Percentiles rank a stretch among this genome's conserved stretches.
Conservation (phyloP, 1,140 invertebrate genomes). For the Brachionus rubens region DNA sequence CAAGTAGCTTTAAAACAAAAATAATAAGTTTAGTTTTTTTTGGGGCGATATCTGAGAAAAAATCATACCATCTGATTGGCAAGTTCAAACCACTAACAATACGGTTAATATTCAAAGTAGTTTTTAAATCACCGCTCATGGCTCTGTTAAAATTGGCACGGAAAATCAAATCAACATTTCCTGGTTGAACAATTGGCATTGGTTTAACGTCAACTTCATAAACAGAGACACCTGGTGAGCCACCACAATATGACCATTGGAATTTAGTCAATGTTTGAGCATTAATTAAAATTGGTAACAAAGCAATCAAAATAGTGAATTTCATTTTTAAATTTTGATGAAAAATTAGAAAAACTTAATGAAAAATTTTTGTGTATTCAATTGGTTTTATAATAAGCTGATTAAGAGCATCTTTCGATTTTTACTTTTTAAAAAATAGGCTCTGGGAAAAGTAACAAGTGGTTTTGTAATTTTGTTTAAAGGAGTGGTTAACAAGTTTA, state of each 20-base stretch:
- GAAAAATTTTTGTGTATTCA: too few species aligned
- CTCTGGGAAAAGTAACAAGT: not conserved
- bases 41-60: not conserved
- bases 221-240: not conserved
- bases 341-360: not conserved
- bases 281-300: not conserved
- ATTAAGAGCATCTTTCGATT: not conserved
- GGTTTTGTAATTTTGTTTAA: too few species aligned
- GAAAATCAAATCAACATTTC: not conserved
- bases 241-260: slow-evolving; percentile 33
- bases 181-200: slow-evolving; percentile 45
- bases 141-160: slow-evolving; percentile 2
- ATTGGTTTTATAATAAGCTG: too few species aligned
- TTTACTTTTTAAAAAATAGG: not conserved
- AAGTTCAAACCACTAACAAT: slow-evolving; percentile 27
- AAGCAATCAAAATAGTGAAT: slow-evolving; percentile 10
- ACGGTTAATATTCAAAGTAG: not conserved
- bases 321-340: slow-evolving; percentile 16
- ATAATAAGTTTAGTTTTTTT: not conserved
- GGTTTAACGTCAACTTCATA: slow-evolving; percentile 19
- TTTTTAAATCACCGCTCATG: not conserved
- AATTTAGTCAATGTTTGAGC: slow-evolving; percentile 32
- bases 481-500: too few species aligned
- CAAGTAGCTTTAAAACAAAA: too few species aligned
- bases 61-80: slow-evolving; percentile 26